Base-by-base conservation (phyloP, 2,113 vertebrate species). In the Hippolais icterina region DNA sequence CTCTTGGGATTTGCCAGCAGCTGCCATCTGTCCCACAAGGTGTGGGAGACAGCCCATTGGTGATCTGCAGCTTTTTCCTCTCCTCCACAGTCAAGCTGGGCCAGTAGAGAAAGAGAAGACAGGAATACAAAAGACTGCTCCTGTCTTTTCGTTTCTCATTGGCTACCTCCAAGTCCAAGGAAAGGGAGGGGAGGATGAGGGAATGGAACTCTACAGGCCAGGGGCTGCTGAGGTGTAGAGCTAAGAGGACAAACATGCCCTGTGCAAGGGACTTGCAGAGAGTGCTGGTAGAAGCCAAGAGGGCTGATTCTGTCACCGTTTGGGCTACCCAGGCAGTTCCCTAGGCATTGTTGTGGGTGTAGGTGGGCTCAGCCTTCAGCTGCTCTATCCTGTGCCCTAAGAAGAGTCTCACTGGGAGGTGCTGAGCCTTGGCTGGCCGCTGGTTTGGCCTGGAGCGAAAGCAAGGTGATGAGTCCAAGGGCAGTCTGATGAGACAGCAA, bases 351-450 rank as follows among this genome's bases (percentile, higher is more conserved):
- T 0, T 44, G 31, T 61, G 24, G 12, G n/a, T 61, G 17, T 44
- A 28, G 22, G 19, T 49, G 47, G 16, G 12, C 50, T 72, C 0
- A 0, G 20, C 15, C 22, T 72, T 65, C 41, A 65, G 28, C 31
- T 52, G 4, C 70, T 76, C 39, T 42, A 24, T 7, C 23, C 15
- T 14, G 21, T 57, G 39, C 5, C 1, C 4, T 0, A 0, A 52
- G 29, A 10, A 50, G 11, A 72, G 2, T 42, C 8, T 80, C 25
- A 33, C 20, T 7, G 31, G 17, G 24, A 78, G 10, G 28, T 9
- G 15, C 35, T 71, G 66, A 37, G 27, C 25, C 17, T 15, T 8
- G 5, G 17, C 27, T 50, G 16, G 20, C 10, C 8, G 7, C 31
- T 24, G 20, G 5, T 68, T 85, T 69, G 31, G 8, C 19, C 41